These are phyloP conservation scores for Lontra canadensis DNA, from an alignment of 2,113 vertebrate species.

Conservation along the genomic window DNA sequence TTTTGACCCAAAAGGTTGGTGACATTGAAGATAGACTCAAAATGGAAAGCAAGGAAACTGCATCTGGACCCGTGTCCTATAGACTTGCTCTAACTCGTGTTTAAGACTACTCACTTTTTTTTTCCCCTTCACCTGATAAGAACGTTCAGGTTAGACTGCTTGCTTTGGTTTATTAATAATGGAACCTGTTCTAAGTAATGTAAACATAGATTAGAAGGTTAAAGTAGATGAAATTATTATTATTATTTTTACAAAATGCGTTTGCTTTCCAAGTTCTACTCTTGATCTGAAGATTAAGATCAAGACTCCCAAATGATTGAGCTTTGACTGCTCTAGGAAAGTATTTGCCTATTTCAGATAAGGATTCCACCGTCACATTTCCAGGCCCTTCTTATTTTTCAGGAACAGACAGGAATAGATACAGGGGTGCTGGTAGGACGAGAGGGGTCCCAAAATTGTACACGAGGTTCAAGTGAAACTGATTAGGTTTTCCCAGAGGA, in stretches of 20 bases:
- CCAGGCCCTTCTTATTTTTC: not conserved
- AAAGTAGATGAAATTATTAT: not conserved
- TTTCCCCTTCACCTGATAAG: not conserved
- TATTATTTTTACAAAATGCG: not conserved
- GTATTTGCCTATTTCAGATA: not conserved
- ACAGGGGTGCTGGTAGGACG: not conserved
- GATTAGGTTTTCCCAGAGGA: not conserved
- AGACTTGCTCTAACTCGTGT: not conserved
- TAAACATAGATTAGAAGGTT: not conserved
- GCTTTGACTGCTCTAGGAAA: not conserved
- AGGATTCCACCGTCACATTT: not conserved
- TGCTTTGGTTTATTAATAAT: not conserved
- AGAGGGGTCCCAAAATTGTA: not conserved
- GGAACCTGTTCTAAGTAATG: not conserved
- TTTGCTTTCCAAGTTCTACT: conserved; percentile 39
- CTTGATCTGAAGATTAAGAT: not conserved
- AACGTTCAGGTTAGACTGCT: not conserved
- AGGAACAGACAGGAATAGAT: not conserved
- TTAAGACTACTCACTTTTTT: not conserved
- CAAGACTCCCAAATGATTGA: not conserved
- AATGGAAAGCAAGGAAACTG: not conserved
- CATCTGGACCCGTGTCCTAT: not conserved
- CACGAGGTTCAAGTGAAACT: not conserved
- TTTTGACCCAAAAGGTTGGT: not conserved
- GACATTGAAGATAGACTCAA: not conserved